Evolutionary conservation across 2,113 vertebrate species (phyloP).

Genomic region (Monarcha castaneiventris): DNA sequence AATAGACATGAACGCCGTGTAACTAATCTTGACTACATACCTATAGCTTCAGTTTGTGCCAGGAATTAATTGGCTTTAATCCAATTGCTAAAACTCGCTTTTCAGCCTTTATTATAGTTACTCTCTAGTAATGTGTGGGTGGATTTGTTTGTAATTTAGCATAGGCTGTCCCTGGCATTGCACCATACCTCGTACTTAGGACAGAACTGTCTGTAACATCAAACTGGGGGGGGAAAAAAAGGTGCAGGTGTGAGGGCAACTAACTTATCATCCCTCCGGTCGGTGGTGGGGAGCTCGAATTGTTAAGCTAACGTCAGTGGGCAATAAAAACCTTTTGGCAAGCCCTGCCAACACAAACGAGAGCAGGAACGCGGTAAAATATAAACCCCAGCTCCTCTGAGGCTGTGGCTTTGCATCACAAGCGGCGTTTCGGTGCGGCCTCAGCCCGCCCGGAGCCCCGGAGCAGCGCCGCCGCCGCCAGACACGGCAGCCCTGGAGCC

Average conservation of each 20-base stretch:
- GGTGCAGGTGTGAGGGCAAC: neutral
- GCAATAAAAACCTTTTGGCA: neutral
- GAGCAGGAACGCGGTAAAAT: neutral
- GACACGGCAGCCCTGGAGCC: neutral
- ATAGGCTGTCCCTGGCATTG: constrained; percentile 28
- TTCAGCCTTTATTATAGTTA: constrained; percentile 56
- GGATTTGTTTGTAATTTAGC: constrained; percentile 44
- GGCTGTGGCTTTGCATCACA: neutral
- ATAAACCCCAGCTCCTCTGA: neutral
- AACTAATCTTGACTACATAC: constrained; percentile 37
- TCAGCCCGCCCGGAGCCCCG: neutral
- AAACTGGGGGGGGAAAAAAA: fast-evolving
- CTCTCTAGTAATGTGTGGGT: constrained; percentile 61
- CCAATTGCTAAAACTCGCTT: constrained; percentile 51
- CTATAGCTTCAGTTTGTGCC: neutral
- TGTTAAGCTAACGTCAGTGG: neutral
- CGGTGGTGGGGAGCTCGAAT: neutral
- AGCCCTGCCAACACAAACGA: neutral
- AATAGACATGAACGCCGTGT: neutral
- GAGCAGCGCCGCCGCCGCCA: neutral
- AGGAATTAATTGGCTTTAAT: constrained; percentile 55
- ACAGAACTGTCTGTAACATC: neutral
- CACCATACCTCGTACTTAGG: neutral
- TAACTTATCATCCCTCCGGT: neutral
- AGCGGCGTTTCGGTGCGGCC: neutral